phyloP scores from a whole-genome alignment of 2,888 invertebrate species.

The Ryuthela nishihirai region DNA sequence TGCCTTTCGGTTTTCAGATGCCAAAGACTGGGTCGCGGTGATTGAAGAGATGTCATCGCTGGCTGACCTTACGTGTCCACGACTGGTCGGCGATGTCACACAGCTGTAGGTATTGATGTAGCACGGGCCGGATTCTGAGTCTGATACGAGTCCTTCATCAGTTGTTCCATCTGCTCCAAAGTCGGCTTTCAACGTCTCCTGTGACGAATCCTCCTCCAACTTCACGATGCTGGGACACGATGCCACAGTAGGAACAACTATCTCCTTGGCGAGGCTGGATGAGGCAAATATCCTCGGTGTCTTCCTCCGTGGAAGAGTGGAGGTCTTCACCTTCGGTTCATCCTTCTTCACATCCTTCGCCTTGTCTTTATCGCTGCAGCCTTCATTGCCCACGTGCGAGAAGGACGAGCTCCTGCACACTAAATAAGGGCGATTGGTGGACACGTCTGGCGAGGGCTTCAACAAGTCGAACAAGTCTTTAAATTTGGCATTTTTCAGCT shows the following conservation, averaged over 20 bases:
- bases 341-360: not conserved
- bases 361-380: not conserved
- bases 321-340: not conserved
- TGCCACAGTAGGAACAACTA: conserved; percentile 10
- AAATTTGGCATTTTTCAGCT: conserved; percentile 9
- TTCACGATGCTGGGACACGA: conserved; percentile 25
- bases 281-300: too few species aligned
- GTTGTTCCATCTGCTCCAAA: conserved; percentile 4
- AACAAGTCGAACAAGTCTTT: conserved; percentile 19
- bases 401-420: conserved; percentile 35
- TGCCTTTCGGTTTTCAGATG: too few species aligned
- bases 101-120: conserved; percentile 22
- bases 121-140: conserved; percentile 15
- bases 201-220: conserved; percentile 7
- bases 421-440: conserved; percentile 1
- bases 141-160: conserved; percentile 21
- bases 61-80: conserved; percentile 16
- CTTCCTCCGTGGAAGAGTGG: conserved; percentile 10
- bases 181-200: not conserved
- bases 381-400: conserved; percentile 22
- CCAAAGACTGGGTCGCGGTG: too few species aligned
- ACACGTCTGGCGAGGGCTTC: conserved; percentile 13
- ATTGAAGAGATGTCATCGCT: conserved; percentile 16
- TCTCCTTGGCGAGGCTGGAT: too few species aligned
- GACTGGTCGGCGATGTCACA: conserved; percentile 9